Evolutionary conservation across 64 coral and sea anemone genomes (phyloP), one percentile per base, ranked within the genome.

Genomic region (Cladopsammia gracilis): DNA sequence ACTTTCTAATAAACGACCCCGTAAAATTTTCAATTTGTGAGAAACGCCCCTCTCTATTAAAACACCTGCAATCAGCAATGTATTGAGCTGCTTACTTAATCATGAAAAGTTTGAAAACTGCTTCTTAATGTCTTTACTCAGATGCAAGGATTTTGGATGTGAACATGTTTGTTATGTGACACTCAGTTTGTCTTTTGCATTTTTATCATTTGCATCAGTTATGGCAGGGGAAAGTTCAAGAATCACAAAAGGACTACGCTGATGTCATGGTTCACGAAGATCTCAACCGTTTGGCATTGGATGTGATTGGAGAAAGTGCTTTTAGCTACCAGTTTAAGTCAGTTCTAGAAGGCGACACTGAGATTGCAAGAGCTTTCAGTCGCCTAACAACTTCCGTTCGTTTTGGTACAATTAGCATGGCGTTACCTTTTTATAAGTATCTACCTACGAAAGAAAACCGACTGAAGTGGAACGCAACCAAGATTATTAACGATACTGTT

Each of bases 371-470:
- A 6, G 89, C 89, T 16, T 72, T 91, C 44, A 91, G 57, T 15
- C 14, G 22, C 0, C 18, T 83, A 10, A 12, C 71, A 13, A 70
- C 25, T 51, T 48, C 50, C 24, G 50, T 26, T 3, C 45, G 48
- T 3, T 58, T 72, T 47, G 89, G 78, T 16, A 58, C 48, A 26
- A 0, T 51, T 12, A 26, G 6, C 2, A 77, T 47, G 12, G 11
- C 82, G 25, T 25, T 91, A 11, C 89, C 89, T 16, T 91, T 91
- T 19, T 91, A 83, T 42, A 79, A 73, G 15, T 73, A 91, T 48
- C 46, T 91, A 6, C 89, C 89, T 25, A 13, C 67, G 14, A 19
- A 72, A 43, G 89, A 71, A 18, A 91, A 83, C 20, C 49, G 53
- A 1, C 34, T 26, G 0, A 82, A 83, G 45, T 71, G 59, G 22